Percentiles rank a stretch among this genome's conserved stretches.
Evolutionary conservation across 1,140 invertebrate species (phyloP).

Genomic region (Bombus polaris): DNA sequence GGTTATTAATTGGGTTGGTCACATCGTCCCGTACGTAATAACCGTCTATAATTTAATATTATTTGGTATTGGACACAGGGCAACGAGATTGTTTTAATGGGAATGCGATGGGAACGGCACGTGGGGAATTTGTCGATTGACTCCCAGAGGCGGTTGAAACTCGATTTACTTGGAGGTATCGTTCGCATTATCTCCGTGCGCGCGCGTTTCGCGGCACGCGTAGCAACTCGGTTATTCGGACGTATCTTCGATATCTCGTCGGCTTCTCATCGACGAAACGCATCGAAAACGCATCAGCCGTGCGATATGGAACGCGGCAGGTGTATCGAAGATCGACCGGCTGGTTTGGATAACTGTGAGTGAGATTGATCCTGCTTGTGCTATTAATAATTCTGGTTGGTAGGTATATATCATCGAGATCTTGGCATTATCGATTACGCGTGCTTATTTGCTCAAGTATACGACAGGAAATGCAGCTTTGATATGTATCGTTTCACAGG

Average conservation of each 20-base stretch:
- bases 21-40: conserved; percentile 42
- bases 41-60: conserved; percentile 57
- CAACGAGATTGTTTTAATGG: conserved; percentile 55
- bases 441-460: background rate
- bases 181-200: conserved; percentile 14
- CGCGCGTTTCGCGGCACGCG: background rate
- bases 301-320: background rate
- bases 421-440: background rate
- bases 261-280: background rate
- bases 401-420: conserved; percentile 35
- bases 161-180: conserved; percentile 50
- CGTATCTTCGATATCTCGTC: background rate
- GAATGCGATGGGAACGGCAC: conserved; percentile 13
- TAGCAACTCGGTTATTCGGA: background rate
- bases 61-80: conserved; percentile 10
- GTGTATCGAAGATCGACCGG: conserved; percentile 58
- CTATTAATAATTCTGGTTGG: conserved; percentile 63
- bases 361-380: conserved; percentile 57
- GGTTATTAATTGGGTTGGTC: conserved; percentile 48
- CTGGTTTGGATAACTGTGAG: conserved; percentile 53
- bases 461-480: background rate
- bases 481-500: background rate
- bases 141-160: conserved; percentile 10
- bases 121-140: conserved; percentile 21
- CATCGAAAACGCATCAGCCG: conserved; percentile 6